Evolutionary conservation across 35 echinoderm and acorn worm genomes (phyloP).

Genomic region (Ophioderma brevispina): DNA sequence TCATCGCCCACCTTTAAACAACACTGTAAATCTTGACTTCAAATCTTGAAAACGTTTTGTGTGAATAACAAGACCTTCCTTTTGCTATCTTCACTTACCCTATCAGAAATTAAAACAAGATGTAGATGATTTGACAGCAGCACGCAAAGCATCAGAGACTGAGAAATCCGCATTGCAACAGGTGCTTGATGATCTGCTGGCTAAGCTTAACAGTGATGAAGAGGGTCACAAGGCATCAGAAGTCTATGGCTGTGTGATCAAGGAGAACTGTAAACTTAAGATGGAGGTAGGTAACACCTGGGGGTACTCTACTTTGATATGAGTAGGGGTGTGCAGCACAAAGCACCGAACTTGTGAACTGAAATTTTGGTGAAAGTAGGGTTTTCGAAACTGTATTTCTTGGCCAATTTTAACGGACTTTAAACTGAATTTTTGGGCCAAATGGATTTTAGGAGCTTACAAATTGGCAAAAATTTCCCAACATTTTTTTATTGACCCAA

Average conservation of each 20-base stretch:
- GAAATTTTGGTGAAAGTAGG: not conserved
- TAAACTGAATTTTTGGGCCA: not conserved
- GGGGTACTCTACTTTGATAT: not conserved
- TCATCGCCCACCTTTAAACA: too few relatives aligned
- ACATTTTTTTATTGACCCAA: too few relatives aligned
- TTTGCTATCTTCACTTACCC: too few relatives aligned
- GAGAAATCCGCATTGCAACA: not conserved
- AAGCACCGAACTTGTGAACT: not conserved
- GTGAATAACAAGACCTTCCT: too few relatives aligned
- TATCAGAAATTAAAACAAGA: conserved; percentile 8
- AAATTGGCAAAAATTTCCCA: too few relatives aligned
- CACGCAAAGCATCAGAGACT: not conserved
- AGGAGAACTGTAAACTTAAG: not conserved
- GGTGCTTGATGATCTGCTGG: not conserved
- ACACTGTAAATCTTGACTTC: too few relatives aligned
- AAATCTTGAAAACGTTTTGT: too few relatives aligned
- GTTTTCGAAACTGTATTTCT: too few relatives aligned
- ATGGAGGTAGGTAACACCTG: not conserved
- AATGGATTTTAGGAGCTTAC: too few relatives aligned
- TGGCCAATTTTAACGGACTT: not conserved
- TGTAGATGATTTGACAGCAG: not conserved
- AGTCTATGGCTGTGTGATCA: not conserved
- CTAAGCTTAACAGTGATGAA: not conserved
- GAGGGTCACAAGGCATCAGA: not conserved
- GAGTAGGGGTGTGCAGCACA: too few relatives aligned